phyloP scores from a whole-genome alignment of 1,140 invertebrate genomes.

The Drosophila lowei region DNA sequence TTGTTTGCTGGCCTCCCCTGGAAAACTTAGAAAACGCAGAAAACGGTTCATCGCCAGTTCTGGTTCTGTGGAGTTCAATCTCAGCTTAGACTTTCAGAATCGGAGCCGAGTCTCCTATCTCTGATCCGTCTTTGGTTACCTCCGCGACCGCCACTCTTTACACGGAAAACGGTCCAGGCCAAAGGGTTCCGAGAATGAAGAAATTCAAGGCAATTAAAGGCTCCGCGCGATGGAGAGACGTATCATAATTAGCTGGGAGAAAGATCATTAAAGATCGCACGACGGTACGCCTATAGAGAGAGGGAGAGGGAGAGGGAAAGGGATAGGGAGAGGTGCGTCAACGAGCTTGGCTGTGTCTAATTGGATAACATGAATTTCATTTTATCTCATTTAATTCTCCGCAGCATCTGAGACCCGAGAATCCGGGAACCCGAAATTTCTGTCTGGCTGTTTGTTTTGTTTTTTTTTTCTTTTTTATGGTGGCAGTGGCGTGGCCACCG shows the following conservation, averaged over 20 bases:
- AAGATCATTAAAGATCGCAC: slow-evolving; percentile 64
- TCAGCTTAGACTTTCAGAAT: slow-evolving; percentile 50
- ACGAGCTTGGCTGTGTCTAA: slow-evolving; percentile 67
- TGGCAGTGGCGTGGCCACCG: slow-evolving; percentile 17
- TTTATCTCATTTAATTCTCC: slow-evolving; percentile 74
- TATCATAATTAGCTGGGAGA: slow-evolving; percentile 77
- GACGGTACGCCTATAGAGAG: not conserved
- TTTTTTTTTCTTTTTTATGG: slow-evolving; percentile 50
- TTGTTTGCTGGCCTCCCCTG: slow-evolving; percentile 51
- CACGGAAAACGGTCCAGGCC: slow-evolving; percentile 51
- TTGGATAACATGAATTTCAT: slow-evolving; percentile 80
- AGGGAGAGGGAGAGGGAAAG: no score
- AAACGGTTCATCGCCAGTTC: slow-evolving; percentile 1
- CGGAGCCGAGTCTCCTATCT: slow-evolving; percentile 33
- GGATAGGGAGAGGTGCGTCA: slow-evolving; percentile 21
- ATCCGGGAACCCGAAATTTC: slow-evolving; percentile 37
- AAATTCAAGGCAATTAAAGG: slow-evolving; percentile 76
- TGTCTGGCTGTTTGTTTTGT: not conserved
- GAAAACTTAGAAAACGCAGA: slow-evolving; percentile 28
- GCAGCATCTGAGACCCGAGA: slow-evolving; percentile 56
- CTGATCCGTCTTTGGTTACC: slow-evolving; percentile 39
- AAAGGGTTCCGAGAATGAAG: slow-evolving; percentile 77
- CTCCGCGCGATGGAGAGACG: slow-evolving; percentile 30
- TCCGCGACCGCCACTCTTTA: slow-evolving; percentile 18
- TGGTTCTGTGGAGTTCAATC: not conserved